These are phyloP conservation scores for Sciurus vulgaris DNA, from an alignment of 2,797 vertebrate species.

Conservation along the genomic window DNA sequence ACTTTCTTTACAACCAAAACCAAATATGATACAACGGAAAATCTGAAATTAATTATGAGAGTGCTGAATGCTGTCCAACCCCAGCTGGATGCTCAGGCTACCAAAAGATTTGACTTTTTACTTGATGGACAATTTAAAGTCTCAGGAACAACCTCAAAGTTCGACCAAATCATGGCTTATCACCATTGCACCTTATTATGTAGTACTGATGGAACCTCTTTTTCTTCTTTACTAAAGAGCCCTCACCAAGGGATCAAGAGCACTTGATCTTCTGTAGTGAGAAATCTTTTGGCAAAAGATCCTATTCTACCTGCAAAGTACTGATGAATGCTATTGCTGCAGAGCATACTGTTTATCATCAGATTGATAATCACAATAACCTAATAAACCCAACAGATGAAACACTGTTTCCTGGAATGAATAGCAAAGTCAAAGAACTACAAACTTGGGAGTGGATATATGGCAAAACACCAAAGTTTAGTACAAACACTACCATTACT, in stretches of 20 bases:
- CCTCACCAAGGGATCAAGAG: constrained; percentile 92
- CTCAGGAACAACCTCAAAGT: constrained; percentile 95
- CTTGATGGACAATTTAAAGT: constrained; percentile 93
- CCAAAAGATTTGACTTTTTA: constrained; percentile 93
- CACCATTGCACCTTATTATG: constrained; percentile 97
- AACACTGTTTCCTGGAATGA: constrained; percentile 90
- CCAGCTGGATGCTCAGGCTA: constrained; percentile 90
- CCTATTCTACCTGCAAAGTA: constrained; percentile 90
- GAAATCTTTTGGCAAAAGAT: constrained; percentile 93
- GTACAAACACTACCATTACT: constrained; percentile 87
- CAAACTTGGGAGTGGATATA: constrained; percentile 96
- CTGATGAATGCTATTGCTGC: constrained; percentile 90
- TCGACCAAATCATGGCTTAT: constrained; percentile 93
- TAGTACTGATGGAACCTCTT: constrained; percentile 88
- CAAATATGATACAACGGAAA: constrained; percentile 92
- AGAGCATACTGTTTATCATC: constrained; percentile 91
- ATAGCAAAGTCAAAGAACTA: constrained; percentile 88
- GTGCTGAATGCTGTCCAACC: constrained; percentile 91
- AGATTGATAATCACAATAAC: constrained; percentile 79
- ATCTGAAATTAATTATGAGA: constrained; percentile 92
- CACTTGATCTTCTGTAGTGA: constrained; percentile 89
- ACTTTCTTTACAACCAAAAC: constrained; percentile 95
- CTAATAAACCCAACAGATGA: constrained; percentile 92
- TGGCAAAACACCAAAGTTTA: constrained; percentile 96
- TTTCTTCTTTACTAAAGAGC: constrained; percentile 91